Base-by-base conservation (phyloP, 2,888 invertebrate genomes). In the Macrophya alboannulata region DNA sequence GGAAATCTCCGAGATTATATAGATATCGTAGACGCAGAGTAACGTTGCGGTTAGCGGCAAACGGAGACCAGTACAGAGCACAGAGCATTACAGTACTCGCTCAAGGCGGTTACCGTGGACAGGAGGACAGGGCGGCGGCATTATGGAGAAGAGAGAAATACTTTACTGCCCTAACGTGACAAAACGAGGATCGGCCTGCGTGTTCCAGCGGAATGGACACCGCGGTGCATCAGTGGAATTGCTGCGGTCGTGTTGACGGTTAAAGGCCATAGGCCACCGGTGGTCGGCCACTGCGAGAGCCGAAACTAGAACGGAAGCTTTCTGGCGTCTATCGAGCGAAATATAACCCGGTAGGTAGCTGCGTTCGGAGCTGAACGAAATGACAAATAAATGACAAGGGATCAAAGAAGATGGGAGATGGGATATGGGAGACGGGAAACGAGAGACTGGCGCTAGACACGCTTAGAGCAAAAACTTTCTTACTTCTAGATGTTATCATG, bases 101-200 rank as follows among this genome's bases (percentile, higher is more conserved):
- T 81, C 40, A 40, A 59, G 40, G 37, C 59, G 81, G 81, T 81
- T 81, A 43, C 77, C 55, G 55, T 77, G 51, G 77, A 77, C 77
- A 77, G 48, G 17, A 77, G 77, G 77, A 37, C 48, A 77, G 77
- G 55, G 77, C 51, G 48, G 76, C 62, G 48, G 79, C 59, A 81
- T 59, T 40, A 40, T 62, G 62, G 37, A 81, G 81, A 40, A 81
- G 62, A 81, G 79, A 81, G 81, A 81, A 81, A 81, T 59, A 81
- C 81, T 81, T 81, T 81, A 81, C 62, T 81, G 81, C 43, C 59
- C 62, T 81, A 62, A 81, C 81, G 81, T 81, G 81, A 81, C 81
- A 81, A 43, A 81, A 81, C 59, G 81, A 81, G 81, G 62, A 81
- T 81, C 5, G 43, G 12, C 31, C 62, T 40, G 62, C 62, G 40